These are phyloP conservation scores for Pelusios castaneus DNA, from an alignment of 2,113 vertebrate species.

Conservation along the genomic window DNA sequence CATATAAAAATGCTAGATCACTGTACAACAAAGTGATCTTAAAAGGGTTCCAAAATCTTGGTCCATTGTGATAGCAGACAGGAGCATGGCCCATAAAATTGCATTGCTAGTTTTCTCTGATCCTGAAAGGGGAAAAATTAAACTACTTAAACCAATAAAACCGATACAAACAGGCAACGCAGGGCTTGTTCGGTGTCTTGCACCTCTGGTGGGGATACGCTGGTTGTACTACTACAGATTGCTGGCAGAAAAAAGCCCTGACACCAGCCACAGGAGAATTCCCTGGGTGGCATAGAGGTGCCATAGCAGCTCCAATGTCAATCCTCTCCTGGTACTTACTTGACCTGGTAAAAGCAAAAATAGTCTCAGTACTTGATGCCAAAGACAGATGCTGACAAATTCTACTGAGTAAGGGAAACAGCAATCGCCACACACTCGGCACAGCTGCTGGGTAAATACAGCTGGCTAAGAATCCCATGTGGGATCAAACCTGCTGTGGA, in stretches of 20 bases:
- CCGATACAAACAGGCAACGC: not conserved
- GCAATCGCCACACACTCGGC: not conserved
- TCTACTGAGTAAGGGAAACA: not conserved
- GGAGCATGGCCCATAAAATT: not conserved
- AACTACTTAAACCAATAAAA: not conserved
- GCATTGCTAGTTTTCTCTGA: not conserved
- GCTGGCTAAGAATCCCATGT: not conserved
- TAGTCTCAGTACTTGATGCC: not conserved
- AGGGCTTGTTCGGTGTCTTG: not conserved
- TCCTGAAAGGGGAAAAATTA: not conserved
- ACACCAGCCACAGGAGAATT: rapidly evolving
- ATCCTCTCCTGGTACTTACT: not conserved
- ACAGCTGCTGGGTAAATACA: not conserved
- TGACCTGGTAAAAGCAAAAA: not conserved
- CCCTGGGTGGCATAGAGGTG: not conserved
- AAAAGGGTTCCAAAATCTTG: not conserved
- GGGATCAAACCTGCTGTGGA: not conserved
- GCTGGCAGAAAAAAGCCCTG: not conserved
- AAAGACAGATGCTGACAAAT: not conserved
- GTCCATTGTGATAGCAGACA: not conserved
- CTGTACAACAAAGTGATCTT: not conserved
- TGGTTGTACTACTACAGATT: not conserved
- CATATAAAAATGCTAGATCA: not conserved
- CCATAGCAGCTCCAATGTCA: not conserved
- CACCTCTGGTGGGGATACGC: not conserved